Evolutionary conservation across 1,140 invertebrate species (phyloP).

Genomic region (Liolophura sinensis): DNA sequence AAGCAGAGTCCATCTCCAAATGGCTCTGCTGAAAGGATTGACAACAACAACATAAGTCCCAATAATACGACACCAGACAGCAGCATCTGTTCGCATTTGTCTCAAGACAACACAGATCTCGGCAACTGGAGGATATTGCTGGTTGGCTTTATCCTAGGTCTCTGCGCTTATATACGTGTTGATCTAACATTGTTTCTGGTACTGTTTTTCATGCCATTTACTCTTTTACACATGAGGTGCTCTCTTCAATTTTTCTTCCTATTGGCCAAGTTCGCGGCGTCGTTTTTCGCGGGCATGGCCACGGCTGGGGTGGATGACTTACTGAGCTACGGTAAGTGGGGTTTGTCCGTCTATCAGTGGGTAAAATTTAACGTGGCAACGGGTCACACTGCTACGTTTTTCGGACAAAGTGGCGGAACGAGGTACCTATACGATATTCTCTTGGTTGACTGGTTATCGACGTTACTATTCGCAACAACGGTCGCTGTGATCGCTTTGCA

Average conservation of each 20-base stretch:
- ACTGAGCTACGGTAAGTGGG: slow-evolving; percentile 30
- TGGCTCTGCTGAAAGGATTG: not conserved
- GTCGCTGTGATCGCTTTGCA: slow-evolving; percentile 5
- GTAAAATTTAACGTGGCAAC: slow-evolving; percentile 38
- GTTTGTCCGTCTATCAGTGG: slow-evolving; percentile 46
- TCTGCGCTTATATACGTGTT: slow-evolving; percentile 33
- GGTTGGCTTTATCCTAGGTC: slow-evolving; percentile 32
- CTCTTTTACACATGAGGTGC: slow-evolving; percentile 1
- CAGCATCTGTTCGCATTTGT: not conserved
- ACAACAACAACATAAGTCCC: not conserved
- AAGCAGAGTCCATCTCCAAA: not conserved
- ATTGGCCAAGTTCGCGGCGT: not conserved
- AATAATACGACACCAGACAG: not conserved
- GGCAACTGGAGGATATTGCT: not conserved
- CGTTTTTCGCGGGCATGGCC: slow-evolving; percentile 8
- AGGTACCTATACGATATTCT: slow-evolving; percentile 29
- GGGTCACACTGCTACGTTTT: slow-evolving; percentile 29
- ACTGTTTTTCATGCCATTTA: slow-evolving; percentile 4
- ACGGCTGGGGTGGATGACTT: slow-evolving; percentile 28
- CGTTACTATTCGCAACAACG: slow-evolving; percentile 8
- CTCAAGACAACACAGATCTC: slow-evolving; percentile 7
- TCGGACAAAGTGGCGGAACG: slow-evolving; percentile 17
- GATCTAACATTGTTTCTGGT: slow-evolving; percentile 31
- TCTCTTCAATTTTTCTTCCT: not conserved
- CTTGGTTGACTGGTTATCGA: slow-evolving; percentile 7